Evolutionary conservation across 2,797 vertebrate species (phyloP).

Genomic region (Sus cebifrons): DNA sequence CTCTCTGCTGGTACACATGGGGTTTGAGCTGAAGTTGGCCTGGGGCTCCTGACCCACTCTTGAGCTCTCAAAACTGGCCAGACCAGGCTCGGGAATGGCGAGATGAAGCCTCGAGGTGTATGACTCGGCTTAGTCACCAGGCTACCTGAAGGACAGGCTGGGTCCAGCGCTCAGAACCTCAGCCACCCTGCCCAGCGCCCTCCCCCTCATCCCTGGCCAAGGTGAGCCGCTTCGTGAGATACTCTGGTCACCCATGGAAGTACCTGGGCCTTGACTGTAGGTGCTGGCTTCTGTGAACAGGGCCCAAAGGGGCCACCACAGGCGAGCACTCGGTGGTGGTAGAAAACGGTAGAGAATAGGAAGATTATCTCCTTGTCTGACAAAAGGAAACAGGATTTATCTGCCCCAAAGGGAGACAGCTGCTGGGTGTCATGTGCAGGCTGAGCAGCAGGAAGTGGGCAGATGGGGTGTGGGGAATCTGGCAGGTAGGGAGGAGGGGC

Average conservation of each 20-base stretch:
- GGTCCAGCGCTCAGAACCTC: not conserved
- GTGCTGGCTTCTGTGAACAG: not conserved
- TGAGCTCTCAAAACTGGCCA: not conserved
- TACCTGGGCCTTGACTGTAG: not conserved
- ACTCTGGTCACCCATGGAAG: not conserved
- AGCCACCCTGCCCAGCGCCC: accelerated
- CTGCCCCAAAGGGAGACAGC: not conserved
- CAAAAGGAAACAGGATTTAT: not conserved
- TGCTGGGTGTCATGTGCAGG: not conserved
- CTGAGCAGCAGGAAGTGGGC: not conserved
- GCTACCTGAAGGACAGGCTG: not conserved
- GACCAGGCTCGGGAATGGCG: not conserved
- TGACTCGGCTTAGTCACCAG: not conserved
- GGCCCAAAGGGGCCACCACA: not conserved
- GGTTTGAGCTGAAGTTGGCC: not conserved
- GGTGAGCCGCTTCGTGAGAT: not conserved
- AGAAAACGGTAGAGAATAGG: not conserved
- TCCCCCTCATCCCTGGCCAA: not conserved
- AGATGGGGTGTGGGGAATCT: accelerated
- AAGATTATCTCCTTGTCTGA: not conserved
- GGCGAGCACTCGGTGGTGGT: not conserved
- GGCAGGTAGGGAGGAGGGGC: not conserved
- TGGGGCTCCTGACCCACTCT: not conserved
- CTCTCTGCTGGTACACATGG: not conserved
- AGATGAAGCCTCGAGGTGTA: not conserved